Evolutionary conservation across 2,888 invertebrate species (phyloP).

Genomic region (Hipparchia sbordonii): DNA sequence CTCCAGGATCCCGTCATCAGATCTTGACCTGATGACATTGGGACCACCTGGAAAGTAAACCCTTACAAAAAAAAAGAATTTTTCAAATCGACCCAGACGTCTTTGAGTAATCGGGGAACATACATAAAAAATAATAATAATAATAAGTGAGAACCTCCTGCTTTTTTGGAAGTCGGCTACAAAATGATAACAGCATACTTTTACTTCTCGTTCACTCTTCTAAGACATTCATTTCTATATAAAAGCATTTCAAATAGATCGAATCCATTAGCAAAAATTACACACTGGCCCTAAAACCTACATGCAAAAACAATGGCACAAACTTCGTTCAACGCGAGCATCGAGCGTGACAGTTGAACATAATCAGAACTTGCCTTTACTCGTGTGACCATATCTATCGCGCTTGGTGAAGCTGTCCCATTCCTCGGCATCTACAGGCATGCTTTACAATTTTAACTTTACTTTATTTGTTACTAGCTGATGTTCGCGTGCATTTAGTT

Average conservation of each 20-base stretch:
- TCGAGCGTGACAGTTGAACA: constrained; percentile 71
- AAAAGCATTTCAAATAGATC: constrained; percentile 9
- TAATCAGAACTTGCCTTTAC: constrained; percentile 71
- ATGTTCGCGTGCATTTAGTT: too few relatives aligned
- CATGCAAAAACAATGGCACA: constrained; percentile 38
- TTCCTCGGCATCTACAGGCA: neutral
- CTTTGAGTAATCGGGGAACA: too few relatives aligned
- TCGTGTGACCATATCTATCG: neutral
- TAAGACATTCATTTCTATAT: neutral
- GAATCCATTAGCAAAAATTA: constrained; percentile 28
- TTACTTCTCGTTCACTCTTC: neutral
- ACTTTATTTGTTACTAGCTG: too few relatives aligned
- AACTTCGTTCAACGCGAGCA: constrained; percentile 48
- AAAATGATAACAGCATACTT: neutral
- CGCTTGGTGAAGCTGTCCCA: neutral
- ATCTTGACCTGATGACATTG: too few relatives aligned
- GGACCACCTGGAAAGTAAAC: too few relatives aligned
- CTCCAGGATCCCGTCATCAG: too few relatives aligned
- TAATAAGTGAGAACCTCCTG: too few relatives aligned
- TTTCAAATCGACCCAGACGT: too few relatives aligned
- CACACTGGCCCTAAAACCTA: constrained; percentile 28
- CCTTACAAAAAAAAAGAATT: too few relatives aligned
- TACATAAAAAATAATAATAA: too few relatives aligned
- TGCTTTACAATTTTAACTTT: neutral
- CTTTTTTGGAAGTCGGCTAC: too few relatives aligned